These are phyloP conservation scores for Uloborus plumipes DNA, from an alignment of 2,888 invertebrate genomes.

Conservation along the genomic window DNA sequence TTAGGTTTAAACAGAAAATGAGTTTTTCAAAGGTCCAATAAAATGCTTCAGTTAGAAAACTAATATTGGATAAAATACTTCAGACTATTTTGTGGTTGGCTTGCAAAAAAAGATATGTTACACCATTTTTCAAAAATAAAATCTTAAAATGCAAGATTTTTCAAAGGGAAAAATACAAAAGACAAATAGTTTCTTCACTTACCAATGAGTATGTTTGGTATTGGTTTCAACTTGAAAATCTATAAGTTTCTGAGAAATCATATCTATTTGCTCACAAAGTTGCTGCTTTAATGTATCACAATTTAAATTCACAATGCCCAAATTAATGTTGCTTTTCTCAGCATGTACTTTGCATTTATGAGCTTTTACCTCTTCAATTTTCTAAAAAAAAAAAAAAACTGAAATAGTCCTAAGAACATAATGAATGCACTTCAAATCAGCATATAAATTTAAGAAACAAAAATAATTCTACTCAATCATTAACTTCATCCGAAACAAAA, in stretches of 20 bases:
- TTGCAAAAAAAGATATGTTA: too few relatives aligned
- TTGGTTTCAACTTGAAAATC: slow-evolving; percentile 41
- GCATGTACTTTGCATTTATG: slow-evolving; percentile 24
- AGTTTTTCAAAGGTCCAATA: too few relatives aligned
- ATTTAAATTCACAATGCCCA: slow-evolving; percentile 50
- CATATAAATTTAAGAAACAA: neutral
- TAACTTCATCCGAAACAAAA: neutral
- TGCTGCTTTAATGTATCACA: slow-evolving; percentile 43
- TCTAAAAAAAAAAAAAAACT: slow-evolving; percentile 24
- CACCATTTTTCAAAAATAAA: too few relatives aligned
- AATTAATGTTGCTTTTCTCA: slow-evolving; percentile 44
- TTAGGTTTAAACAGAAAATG: too few relatives aligned
- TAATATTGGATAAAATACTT: too few relatives aligned
- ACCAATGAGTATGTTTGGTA: slow-evolving; percentile 48
- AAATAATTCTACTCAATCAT: neutral
- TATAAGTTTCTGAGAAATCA: slow-evolving; percentile 38
- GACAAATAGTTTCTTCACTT: neutral
- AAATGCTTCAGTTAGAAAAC: too few relatives aligned
- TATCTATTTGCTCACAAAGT: slow-evolving; percentile 49
- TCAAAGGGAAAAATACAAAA: neutral
- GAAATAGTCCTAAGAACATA: neutral
- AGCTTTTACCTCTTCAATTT: slow-evolving; percentile 44
- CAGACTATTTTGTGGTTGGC: too few relatives aligned
- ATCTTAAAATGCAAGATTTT: too few relatives aligned
- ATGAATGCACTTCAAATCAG: neutral